phyloP scores from a whole-genome alignment of 2,113 vertebrate species.

The Lasiurus borealis region DNA sequence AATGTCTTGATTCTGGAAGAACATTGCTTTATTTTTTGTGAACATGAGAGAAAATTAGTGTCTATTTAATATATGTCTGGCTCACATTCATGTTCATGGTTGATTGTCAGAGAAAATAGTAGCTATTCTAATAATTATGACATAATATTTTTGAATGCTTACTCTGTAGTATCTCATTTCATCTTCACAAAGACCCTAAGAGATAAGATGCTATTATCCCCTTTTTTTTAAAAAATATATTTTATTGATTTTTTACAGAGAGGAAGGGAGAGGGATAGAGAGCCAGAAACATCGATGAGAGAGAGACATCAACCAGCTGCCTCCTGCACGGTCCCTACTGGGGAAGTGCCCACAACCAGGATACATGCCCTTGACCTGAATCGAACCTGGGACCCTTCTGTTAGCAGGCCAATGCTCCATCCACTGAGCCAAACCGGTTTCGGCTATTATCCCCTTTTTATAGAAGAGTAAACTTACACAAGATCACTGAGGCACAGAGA shows the following conservation, averaged over 20 bases:
- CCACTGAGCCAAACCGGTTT: no score
- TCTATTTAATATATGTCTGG: not conserved
- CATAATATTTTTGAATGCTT: not conserved
- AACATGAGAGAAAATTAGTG: not conserved
- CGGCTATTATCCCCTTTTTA: not conserved
- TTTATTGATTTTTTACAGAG: no score
- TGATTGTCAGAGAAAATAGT: not conserved
- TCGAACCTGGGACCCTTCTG: no score
- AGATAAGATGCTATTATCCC: not conserved
- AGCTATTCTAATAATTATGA: not conserved
- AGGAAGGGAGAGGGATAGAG: no score
- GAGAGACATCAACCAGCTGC: no score
- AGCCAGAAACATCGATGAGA: no score
- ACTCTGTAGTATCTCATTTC: not conserved
- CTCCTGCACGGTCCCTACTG: no score
- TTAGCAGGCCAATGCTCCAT: no score
- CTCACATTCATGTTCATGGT: not conserved
- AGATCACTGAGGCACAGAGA: not conserved
- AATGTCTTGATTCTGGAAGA: not conserved
- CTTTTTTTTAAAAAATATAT: not conserved
- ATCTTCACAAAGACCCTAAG: not conserved
- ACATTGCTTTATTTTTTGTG: slow-evolving; percentile 5
- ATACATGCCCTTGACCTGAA: no score
- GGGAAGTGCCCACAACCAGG: no score
- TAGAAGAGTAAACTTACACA: not conserved